Evolutionary conservation across 2,888 invertebrate species (phyloP), one percentile per base, ranked within the genome.

Genomic region (Copidosoma aretas): DNA sequence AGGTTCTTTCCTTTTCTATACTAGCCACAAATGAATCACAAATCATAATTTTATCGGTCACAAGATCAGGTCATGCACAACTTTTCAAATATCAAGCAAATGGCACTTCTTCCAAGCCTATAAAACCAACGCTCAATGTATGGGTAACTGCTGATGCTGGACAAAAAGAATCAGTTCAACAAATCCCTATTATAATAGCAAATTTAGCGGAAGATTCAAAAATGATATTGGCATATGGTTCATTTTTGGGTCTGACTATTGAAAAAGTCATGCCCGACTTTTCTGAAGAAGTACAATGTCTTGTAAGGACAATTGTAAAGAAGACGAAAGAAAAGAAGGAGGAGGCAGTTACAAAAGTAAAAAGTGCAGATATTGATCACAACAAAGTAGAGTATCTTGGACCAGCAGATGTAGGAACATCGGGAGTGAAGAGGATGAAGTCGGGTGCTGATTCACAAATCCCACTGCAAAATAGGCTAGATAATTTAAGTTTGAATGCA

Each of bases 381-480:
- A 83, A 83, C 49, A 81, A 85, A 70, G 87, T 86, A 1, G 85
- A 87, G 72, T 88, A 88, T 78, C 76, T 87, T 66, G 81, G 85
- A 32, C 83, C 86, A 53, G 17, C 63, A 63, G 75, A 75, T 19
- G 74, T 73, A 62, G 73, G 71, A n/a, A 51, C 75, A 4, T 56
- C 74, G 3, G 66, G 76, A 15, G 53, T 76, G 25, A 84, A 86
- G 75, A 77, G 84, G 74, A 84, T 83, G 78, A 76, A 77, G 73
- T 79, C 80, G 51, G 77, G 81, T 21, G 72, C 80, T 4, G 82
- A 79, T 59, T 77, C 87, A 46, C 91, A 93, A 82, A 88, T 93
- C 15, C 92, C 94, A 0, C 91, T 96, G 89, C 94, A 95, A 81
- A 89, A 91, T 12, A 86, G 95, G 41, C 83, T 96, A 24, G 91